phyloP scores from a whole-genome alignment of 2,113 vertebrate genomes.

The Stegostoma tigrinum region DNA sequence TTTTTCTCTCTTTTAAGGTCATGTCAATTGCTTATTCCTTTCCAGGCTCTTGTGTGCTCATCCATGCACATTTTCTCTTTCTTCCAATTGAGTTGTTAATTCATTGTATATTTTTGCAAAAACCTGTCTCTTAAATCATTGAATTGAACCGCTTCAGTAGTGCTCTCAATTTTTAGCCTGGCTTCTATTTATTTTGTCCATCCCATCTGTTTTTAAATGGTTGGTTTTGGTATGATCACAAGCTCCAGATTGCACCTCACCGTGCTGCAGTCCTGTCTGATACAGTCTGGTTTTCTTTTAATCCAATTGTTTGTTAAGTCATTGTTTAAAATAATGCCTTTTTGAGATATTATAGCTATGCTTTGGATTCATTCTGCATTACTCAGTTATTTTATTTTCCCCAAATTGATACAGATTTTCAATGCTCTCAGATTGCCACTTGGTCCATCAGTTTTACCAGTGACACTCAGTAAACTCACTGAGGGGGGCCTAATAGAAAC shows the following conservation, averaged over 20 bases:
- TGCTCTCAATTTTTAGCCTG: constrained; percentile 60
- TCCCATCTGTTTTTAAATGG: constrained; percentile 58
- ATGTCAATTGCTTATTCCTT: constrained; percentile 56
- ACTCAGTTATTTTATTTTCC: neutral
- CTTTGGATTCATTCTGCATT: neutral
- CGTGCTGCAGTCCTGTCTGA: constrained; percentile 60
- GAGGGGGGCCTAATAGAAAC: too few relatives aligned
- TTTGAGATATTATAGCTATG: constrained; percentile 56
- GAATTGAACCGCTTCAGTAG: constrained; percentile 67
- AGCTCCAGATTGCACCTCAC: constrained; percentile 57
- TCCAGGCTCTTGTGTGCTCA: constrained; percentile 59
- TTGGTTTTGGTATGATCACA: constrained; percentile 60
- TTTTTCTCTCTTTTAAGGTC: constrained; percentile 59
- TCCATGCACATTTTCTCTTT: constrained; percentile 61
- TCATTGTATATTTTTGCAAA: constrained; percentile 77
- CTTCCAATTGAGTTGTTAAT: constrained; percentile 71
- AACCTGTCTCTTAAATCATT: constrained; percentile 95
- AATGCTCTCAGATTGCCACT: constrained; percentile 53
- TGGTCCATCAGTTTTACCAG: constrained; percentile 52
- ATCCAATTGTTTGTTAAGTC: constrained; percentile 57
- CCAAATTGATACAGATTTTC: constrained; percentile 50
- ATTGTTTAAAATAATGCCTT: constrained; percentile 53
- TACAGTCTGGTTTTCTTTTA: constrained; percentile 59
- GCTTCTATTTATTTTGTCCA: constrained; percentile 64
- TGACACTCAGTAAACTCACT: constrained; percentile 63